phyloP scores from a whole-genome alignment of 2,888 invertebrate genomes.

The Blera fallax region DNA sequence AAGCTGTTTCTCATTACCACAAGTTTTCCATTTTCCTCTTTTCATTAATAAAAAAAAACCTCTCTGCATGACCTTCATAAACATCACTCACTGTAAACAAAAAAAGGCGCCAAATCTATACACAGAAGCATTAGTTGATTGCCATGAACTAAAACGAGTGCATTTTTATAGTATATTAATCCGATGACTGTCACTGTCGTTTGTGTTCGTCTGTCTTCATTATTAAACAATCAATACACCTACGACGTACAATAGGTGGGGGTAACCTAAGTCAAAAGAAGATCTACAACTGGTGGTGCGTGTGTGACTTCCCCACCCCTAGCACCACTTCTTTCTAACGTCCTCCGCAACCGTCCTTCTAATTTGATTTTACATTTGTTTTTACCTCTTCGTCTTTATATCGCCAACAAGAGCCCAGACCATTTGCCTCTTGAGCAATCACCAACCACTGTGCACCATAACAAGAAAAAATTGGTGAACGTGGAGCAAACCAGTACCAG shows the following conservation, averaged over 20 bases:
- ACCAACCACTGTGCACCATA: slow-evolving; percentile 18
- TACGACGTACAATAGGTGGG: not conserved
- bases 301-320: not conserved
- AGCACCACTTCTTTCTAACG: not conserved
- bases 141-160: not conserved
- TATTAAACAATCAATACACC: not conserved
- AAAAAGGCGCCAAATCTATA: slow-evolving; percentile 23
- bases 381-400: not conserved
- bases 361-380: slow-evolving; percentile 15
- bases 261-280: slow-evolving; percentile 38
- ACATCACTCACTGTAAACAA: not conserved
- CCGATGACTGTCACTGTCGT: not conserved
- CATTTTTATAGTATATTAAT: not conserved
- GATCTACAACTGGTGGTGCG: slow-evolving; percentile 49
- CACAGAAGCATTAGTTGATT: not conserved
- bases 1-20: no score
- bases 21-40: not conserved
- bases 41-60: not conserved
- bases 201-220: not conserved
- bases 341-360: not conserved
- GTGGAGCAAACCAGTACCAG: slow-evolving; percentile 48
- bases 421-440: slow-evolving; percentile 35
- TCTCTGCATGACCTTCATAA: not conserved
- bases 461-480: slow-evolving; percentile 31
- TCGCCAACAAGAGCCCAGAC: not conserved